phyloP scores from a whole-genome alignment of 2,888 invertebrate genomes.

The Andrena praecox region DNA sequence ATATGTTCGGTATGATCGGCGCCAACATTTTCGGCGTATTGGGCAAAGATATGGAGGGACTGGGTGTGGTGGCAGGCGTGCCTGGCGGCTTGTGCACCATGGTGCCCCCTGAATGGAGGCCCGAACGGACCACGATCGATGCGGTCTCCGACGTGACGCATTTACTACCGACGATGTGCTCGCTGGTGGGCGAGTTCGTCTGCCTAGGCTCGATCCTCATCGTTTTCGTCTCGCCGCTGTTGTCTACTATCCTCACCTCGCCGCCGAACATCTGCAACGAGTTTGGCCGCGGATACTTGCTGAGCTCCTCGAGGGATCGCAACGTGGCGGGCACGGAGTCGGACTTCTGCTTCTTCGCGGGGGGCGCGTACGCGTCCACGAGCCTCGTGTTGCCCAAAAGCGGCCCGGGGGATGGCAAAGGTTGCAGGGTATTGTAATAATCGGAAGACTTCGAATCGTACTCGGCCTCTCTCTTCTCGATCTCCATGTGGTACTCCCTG shows the following conservation, averaged over 20 bases:
- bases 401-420: conserved; percentile 93
- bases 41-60: conserved; percentile 80
- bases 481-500: conserved; percentile 77
- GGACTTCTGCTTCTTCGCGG: conserved; percentile 86
- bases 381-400: conserved; percentile 92
- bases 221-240: conserved; percentile 89
- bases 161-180: conserved; percentile 69
- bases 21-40: conserved; percentile 87
- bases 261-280: conserved; percentile 91
- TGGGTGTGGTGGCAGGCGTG: conserved; percentile 73
- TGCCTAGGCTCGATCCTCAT: conserved; percentile 88
- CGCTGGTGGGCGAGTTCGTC: conserved; percentile 85
- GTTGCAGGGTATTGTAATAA: conserved; percentile 82
- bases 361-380: conserved; percentile 89
- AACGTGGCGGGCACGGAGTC: conserved; percentile 86
- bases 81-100: conserved; percentile 87
- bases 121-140: conserved; percentile 92
- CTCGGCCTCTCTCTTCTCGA: conserved; percentile 76
- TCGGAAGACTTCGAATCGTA: conserved; percentile 76
- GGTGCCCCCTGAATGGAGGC: conserved; percentile 94
- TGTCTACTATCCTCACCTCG: conserved; percentile 91
- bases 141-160: conserved; percentile 86
- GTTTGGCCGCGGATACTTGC: conserved; percentile 86
- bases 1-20: conserved; percentile 86
- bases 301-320: conserved; percentile 87